Base-by-base conservation (phyloP, 2,113 vertebrate genomes). In the Patagioenas fasciata region DNA sequence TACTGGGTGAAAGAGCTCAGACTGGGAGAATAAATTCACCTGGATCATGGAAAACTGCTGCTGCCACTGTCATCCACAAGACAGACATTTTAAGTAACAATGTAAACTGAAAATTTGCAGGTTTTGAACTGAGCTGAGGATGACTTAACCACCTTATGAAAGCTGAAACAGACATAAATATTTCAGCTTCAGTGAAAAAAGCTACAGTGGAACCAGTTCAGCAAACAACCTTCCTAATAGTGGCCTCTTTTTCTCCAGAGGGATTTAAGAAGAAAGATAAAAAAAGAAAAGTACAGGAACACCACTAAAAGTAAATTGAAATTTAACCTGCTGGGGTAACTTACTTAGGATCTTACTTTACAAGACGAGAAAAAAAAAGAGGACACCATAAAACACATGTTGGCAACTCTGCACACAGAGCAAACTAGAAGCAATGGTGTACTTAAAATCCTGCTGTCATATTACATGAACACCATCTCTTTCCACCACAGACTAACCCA, bases 221-320 rank as follows among this genome's bases (percentile, higher is more conserved):
- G 75, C 26, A 70, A 89, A 51, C 70, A 73, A 42, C 31, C 85
- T 83, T 91, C 57, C 80, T 91, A 89, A 84, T 10, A 78, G 38
- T 5, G 28, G 53, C 25, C 31, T 92, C 65, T 91, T 42, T 65
- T 86, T 58, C 21, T 56, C 77, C 44, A 36, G n/a, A 84, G 61
- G 57, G 57, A 86, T 86, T 95, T 88, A 91, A 36, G 61, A 94
- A 79, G 42, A 74, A 88, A 85, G 54, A 80, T 38, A 32, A 85
- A 89, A 88, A 80, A 91, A 73, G 38, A 34, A 36, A 91, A 93
- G 44, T 72, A 81, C 16, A 65, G 69, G 86, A 93, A 72, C 29
- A 36, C 36, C 47, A 53, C n/a, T 57, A 57, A 90, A 47, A 90
- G 26, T 65, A 93, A 93, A 96, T 65, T 67, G 93, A 93, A 96